These are phyloP conservation scores for Oryzias woworae DNA, from an alignment of 2,113 vertebrate genomes.

Conservation along the genomic window DNA sequence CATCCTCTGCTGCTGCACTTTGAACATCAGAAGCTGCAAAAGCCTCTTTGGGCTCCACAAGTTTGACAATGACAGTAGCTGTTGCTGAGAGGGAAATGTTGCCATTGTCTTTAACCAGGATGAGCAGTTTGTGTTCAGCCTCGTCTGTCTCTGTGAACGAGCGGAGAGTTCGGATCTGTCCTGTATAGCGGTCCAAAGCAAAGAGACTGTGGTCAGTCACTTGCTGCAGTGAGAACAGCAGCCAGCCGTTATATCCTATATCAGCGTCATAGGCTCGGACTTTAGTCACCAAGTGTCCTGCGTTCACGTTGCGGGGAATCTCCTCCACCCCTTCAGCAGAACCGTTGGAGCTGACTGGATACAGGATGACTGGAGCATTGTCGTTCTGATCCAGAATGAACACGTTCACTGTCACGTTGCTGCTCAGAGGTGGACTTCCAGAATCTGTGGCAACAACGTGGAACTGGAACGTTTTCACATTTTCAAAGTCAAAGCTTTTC, in stretches of 20 bases:
- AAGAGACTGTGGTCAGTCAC: neutral
- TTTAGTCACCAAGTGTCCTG: slow-evolving; percentile 3
- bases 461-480: slow-evolving; percentile 40
- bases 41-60: slow-evolving; percentile 1
- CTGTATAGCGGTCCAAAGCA: slow-evolving; percentile 2
- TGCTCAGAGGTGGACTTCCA: neutral
- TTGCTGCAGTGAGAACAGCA: slow-evolving; percentile 1
- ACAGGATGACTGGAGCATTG: slow-evolving; percentile 4
- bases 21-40: slow-evolving; percentile 1
- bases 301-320: slow-evolving; percentile 2
- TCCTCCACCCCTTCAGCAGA: slow-evolving; percentile 3
- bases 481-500: slow-evolving; percentile 67
- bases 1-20: neutral
- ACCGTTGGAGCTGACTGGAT: slow-evolving; percentile 2
- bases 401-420: slow-evolving; percentile 1
- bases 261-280: slow-evolving; percentile 1
- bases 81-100: slow-evolving; percentile 1
- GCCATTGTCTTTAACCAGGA: slow-evolving; percentile 3
- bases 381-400: slow-evolving; percentile 3
- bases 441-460: slow-evolving; percentile 23
- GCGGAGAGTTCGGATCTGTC: slow-evolving; percentile 2
- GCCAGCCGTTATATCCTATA: slow-evolving; percentile 2
- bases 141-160: slow-evolving; percentile 1
- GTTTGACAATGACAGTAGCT: slow-evolving; percentile 2
- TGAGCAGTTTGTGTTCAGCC: slow-evolving; percentile 1